Evolutionary conservation across 2,888 invertebrate genomes (phyloP).

Genomic region (Apantesis nais): DNA sequence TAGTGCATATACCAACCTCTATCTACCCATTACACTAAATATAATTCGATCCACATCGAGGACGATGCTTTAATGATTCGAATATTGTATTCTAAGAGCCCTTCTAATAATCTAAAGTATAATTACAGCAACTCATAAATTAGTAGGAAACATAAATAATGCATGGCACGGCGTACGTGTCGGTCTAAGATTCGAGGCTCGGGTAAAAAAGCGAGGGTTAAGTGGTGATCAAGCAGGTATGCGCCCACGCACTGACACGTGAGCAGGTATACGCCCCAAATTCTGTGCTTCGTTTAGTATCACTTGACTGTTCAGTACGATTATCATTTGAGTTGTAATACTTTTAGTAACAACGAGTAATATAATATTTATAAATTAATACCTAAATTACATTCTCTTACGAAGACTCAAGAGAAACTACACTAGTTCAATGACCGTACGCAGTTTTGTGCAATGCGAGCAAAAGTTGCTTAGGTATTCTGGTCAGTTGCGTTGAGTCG

Average conservation of each 20-base stretch:
- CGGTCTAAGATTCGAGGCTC: slow-evolving; percentile 21
- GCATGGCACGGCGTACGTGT: slow-evolving; percentile 19
- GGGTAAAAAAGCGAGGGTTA: slow-evolving; percentile 20
- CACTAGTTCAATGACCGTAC: slow-evolving; percentile 60
- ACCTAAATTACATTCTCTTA: slow-evolving; percentile 23
- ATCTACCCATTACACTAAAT: slow-evolving; percentile 9
- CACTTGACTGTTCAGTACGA: not conserved
- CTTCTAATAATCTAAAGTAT: slow-evolving; percentile 28
- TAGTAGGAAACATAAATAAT: slow-evolving; percentile 36
- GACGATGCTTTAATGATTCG: slow-evolving; percentile 11
- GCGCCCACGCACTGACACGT: slow-evolving; percentile 26
- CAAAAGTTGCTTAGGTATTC: slow-evolving; percentile 69
- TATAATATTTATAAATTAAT: slow-evolving; percentile 19
- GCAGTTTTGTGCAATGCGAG: slow-evolving; percentile 68
- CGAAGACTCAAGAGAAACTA: slow-evolving; percentile 48
- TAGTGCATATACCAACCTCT: not conserved
- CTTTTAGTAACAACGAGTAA: no score
- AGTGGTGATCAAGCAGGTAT: slow-evolving; percentile 21
- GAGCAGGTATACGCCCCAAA: slow-evolving; percentile 24
- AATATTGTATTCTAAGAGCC: slow-evolving; percentile 3
- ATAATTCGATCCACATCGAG: slow-evolving; percentile 17
- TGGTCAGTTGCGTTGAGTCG: slow-evolving; percentile 59
- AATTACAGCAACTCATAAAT: slow-evolving; percentile 33
- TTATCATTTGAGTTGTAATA: not conserved
- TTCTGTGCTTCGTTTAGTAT: slow-evolving; percentile 24